phyloP scores from a whole-genome alignment of 2,888 invertebrate genomes.

The Lasioglossum lativentre region DNA sequence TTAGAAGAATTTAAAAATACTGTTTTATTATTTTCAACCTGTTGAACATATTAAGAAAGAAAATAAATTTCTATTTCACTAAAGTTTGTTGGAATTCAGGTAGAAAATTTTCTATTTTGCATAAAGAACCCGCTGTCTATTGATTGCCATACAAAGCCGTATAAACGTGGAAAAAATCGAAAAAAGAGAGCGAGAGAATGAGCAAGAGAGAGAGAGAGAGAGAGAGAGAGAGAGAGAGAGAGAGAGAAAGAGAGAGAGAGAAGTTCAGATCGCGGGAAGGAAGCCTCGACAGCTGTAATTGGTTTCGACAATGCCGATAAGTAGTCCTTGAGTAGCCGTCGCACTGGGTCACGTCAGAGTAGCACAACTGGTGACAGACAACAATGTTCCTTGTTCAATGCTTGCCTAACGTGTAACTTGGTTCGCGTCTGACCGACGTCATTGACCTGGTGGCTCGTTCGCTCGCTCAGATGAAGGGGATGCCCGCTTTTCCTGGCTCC shows the following conservation, averaged over 20 bases:
- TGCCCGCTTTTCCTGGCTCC: slow-evolving; percentile 96
- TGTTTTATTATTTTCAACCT: no score
- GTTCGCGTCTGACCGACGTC: slow-evolving; percentile 83
- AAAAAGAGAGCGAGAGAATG: not conserved
- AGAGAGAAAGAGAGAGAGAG: not conserved
- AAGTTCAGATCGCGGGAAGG: not conserved
- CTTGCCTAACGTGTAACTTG: slow-evolving; percentile 84
- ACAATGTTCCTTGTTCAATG: slow-evolving; percentile 84
- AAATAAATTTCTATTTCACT: no score
- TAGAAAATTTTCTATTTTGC: no score
- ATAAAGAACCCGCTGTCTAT: no score
- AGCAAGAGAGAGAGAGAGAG: not conserved
- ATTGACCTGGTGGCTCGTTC: slow-evolving; percentile 84
- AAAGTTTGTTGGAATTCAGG: no score
- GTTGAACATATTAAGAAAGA: no score
- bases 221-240: not conserved
- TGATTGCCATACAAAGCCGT: not conserved
- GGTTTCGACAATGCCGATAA: slow-evolving; percentile 9
- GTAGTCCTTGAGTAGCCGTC: slow-evolving; percentile 15
- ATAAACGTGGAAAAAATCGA: no score
- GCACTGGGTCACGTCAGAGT: slow-evolving; percentile 77
- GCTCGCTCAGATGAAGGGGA: slow-evolving; percentile 95
- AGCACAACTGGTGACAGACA: slow-evolving; percentile 83
- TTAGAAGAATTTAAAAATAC: no score
- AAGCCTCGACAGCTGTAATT: slow-evolving; percentile 32